A percentile compares a stretch with the other conserved stretches of the same genome.
Conservation (phyloP, 2,113 vertebrate species). For the Pycnonotus jocosus region DNA sequence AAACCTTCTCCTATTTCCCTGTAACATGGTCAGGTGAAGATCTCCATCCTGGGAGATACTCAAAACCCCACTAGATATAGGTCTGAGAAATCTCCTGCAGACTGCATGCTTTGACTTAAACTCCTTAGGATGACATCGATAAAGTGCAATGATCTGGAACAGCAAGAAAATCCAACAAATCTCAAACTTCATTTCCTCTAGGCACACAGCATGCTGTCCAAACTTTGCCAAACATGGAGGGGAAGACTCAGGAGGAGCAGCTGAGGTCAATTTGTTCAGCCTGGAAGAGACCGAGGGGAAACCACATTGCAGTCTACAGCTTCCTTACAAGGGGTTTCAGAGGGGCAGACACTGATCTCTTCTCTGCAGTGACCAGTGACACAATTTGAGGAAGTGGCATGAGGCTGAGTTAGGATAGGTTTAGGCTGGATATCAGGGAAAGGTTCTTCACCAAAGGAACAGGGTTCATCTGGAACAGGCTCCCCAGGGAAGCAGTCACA, state of each 20-base stretch:
- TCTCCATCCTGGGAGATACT: not conserved
- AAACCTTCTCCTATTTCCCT: not conserved
- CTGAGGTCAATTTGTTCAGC: not conserved
- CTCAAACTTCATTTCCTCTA: not conserved
- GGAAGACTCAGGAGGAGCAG: not conserved
- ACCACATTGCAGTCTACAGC: accelerated
- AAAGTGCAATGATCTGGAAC: not conserved
- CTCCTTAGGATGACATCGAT: not conserved
- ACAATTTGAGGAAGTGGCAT: accelerated
- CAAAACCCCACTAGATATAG: not conserved
- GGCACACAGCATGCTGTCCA: not conserved
- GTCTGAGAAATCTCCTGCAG: not conserved
- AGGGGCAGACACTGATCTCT: not conserved
- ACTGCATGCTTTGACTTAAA: not conserved
- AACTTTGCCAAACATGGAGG: not conserved
- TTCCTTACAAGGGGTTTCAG: accelerated
- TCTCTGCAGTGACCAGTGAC: not conserved
- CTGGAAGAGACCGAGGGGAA: not conserved
- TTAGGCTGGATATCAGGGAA: not conserved
- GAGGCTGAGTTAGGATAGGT: not conserved
- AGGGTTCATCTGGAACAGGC: not conserved
- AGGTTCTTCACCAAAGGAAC: not conserved
- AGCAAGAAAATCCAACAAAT: not conserved
- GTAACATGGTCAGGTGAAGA: not conserved
- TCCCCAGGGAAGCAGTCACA: not conserved